Percentiles rank a stretch among this genome's conserved stretches.
phyloP scores from a whole-genome alignment of 2,888 invertebrate genomes.

The Polylopha cassiicola region DNA sequence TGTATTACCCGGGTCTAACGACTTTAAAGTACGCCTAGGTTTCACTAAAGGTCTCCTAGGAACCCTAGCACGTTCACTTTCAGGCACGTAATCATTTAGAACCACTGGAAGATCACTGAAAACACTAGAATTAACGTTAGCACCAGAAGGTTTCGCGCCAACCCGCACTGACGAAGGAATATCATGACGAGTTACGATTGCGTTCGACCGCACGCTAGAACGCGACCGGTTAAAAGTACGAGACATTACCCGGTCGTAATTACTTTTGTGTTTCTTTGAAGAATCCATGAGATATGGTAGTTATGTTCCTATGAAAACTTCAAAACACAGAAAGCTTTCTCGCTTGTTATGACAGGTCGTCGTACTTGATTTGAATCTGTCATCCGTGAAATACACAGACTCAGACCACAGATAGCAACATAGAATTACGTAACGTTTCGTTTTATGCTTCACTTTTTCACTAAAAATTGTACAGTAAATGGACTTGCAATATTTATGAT shows the following conservation, averaged over 20 bases:
- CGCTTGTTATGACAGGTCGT: slow-evolving; percentile 21
- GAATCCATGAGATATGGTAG: slow-evolving; percentile 17
- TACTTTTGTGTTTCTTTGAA: slow-evolving; percentile 28
- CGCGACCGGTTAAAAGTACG: slow-evolving; percentile 46
- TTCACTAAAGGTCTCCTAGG: slow-evolving; percentile 47
- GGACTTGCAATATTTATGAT: too few species aligned
- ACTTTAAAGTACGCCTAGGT: slow-evolving; percentile 58
- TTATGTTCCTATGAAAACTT: too few species aligned
- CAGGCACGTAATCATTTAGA: slow-evolving; percentile 53
- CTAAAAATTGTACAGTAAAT: too few species aligned
- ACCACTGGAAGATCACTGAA: slow-evolving; percentile 58
- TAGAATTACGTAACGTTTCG: too few species aligned
- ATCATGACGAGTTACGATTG: slow-evolving; percentile 54
- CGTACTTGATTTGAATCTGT: too few species aligned
- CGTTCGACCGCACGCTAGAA: slow-evolving; percentile 40
- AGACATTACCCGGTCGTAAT: slow-evolving; percentile 62
- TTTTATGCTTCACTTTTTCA: too few species aligned
- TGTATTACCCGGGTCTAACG: slow-evolving; percentile 44
- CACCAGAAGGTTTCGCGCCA: slow-evolving; percentile 61
- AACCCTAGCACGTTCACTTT: slow-evolving; percentile 32
- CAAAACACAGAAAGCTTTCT: slow-evolving; percentile 17
- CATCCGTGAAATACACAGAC: too few species aligned
- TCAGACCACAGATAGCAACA: too few species aligned
- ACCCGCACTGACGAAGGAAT: slow-evolving; percentile 40
- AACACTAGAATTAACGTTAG: slow-evolving; percentile 45